Percentiles rank a stretch among this genome's conserved stretches.
Conservation (phyloP, 2,797 vertebrate genomes). For the Luscinia luscinia region DNA sequence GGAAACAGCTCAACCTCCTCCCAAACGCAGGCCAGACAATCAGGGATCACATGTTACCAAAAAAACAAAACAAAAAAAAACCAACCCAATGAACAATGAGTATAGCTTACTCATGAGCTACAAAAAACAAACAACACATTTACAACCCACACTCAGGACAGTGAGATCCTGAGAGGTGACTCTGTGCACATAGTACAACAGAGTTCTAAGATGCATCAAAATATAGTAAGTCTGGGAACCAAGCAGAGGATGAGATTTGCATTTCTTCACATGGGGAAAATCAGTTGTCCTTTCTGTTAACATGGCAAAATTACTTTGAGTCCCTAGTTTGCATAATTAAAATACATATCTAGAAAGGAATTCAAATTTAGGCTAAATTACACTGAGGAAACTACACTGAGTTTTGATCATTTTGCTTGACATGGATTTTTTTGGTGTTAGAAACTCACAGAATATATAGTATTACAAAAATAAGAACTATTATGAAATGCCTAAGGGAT, state of each 20-base stretch:
- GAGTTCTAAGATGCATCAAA: neutral
- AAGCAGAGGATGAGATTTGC: neutral
- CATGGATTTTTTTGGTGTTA: constrained; percentile 35
- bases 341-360: constrained; percentile 48
- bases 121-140: neutral
- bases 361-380: constrained; percentile 51
- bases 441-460: neutral
- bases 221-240: neutral
- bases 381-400: neutral
- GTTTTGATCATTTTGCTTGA: constrained; percentile 55
- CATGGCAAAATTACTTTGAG: neutral
- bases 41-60: neutral
- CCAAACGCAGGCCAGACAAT: neutral
- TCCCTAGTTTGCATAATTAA: constrained; percentile 29
- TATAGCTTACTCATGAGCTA: neutral
- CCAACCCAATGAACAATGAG: accelerated
- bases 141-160: neutral
- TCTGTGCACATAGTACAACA: accelerated
- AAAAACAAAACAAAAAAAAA: neutral
- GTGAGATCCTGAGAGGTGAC: neutral
- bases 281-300: constrained; percentile 16
- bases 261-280: constrained; percentile 5
- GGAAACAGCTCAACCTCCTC: neutral
- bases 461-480: constrained; percentile 55
- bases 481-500: constrained; percentile 50